Evolutionary conservation across 1,140 invertebrate genomes (phyloP), one percentile per base, ranked within the genome.

Genomic region (Cotesia typhae): DNA sequence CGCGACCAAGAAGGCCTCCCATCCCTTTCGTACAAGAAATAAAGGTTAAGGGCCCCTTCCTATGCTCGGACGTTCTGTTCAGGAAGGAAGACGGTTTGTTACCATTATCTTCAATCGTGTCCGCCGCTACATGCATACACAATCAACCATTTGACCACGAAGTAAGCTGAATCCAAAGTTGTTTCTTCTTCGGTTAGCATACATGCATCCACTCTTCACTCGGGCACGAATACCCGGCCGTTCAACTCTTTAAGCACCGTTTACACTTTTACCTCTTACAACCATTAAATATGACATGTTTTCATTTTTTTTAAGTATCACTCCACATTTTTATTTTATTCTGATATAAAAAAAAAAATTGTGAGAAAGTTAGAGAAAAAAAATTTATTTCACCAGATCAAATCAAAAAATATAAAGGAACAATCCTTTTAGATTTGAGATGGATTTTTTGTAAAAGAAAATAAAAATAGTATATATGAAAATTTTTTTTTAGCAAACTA

Each of bases 41-140:
- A 6, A 47, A 47, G 6, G 41, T 47, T 9, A 47, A 6, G 10
- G 17, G 10, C 59, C 61, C 55, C 67, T 20, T 36, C 55, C 67
- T 14, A 55, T 7, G 5, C 41, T 47, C 51, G 57, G 67, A 71
- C 76, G 78, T 80, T 81, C 76, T 79, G 80, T 81, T 75, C 80
- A 80, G 81, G 80, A 82, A 81, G 81, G 79, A 83, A 83, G 78
- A 82, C 81, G 72, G 79, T 83, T 83, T 83, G 81, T 83, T 81
- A 83, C 80, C 72, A 78, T 82, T 83, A 83, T 83, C 80, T 82
- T 63, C 72, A 75, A 79, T 78, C 72, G 73, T 65, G 71, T 73
- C 52, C 60, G 71, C 10, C 60, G 59, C 61, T 61, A 47, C 37
- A 70, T 73, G 52, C 68, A 75, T 73, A 65, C 55, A 55, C 51